Percentiles rank a stretch among this genome's conserved stretches.
Conservation (phyloP, 2,888 invertebrate genomes). For the Lycocerus yunnanus region DNA sequence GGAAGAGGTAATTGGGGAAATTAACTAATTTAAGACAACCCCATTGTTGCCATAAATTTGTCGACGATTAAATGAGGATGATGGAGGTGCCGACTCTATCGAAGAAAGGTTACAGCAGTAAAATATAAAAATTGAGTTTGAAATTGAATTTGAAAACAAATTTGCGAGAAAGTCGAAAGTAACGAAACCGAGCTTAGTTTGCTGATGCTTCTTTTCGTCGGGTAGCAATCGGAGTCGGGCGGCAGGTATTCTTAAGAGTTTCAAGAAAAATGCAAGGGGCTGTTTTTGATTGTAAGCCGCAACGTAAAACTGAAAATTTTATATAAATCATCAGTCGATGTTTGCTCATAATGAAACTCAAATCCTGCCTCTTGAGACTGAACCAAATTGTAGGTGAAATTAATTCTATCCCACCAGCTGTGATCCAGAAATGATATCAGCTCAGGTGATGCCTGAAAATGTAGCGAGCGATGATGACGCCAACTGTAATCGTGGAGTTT, state of each 20-base stretch:
- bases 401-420: slow-evolving; percentile 16
- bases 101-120: slow-evolving; percentile 4
- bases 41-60: neutral
- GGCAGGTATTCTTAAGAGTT: slow-evolving; percentile 27
- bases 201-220: slow-evolving; percentile 17
- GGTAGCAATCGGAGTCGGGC: slow-evolving; percentile 23
- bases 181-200: neutral
- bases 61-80: neutral
- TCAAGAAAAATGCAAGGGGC: slow-evolving; percentile 31
- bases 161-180: slow-evolving; percentile 2
- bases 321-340: neutral
- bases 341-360: neutral
- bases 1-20: neutral
- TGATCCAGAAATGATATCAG: neutral
- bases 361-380: neutral
- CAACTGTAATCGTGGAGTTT: slow-evolving; percentile 28
- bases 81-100: neutral
- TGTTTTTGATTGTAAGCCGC: slow-evolving; percentile 27
- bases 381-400: neutral
- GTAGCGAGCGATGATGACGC: neutral
- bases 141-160: slow-evolving; percentile 20
- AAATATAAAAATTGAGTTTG: slow-evolving; percentile 18
- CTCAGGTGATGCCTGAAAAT: neutral
- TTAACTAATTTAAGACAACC: neutral
- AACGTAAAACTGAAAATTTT: neutral